A percentile compares a stretch with the other conserved stretches of the same genome.
Evolutionary conservation across 2,888 invertebrate species (phyloP).

Genomic region (Anthophora plumipes): DNA sequence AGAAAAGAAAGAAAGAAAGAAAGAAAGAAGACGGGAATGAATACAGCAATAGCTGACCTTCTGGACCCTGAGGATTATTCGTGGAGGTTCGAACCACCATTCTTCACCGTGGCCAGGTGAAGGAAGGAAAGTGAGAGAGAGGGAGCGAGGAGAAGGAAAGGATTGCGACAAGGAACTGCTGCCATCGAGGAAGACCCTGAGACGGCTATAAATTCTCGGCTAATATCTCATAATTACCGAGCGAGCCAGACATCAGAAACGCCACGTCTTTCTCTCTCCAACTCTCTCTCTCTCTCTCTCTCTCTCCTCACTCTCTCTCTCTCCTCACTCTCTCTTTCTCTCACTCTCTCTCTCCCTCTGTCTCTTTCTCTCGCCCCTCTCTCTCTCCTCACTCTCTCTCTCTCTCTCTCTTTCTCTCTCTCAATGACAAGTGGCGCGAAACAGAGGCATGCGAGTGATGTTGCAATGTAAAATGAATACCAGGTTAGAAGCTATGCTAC

Average conservation of each 20-base stretch:
- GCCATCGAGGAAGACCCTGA: conserved; percentile 72
- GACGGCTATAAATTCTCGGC: conserved; percentile 81
- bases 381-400: too few species aligned
- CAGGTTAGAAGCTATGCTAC: too few species aligned
- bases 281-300: too few species aligned
- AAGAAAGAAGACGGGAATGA: conserved; percentile 29
- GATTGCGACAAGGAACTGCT: conserved; percentile 54
- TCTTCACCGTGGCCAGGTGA: conserved; percentile 56
- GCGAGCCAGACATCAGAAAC: conserved; percentile 76
- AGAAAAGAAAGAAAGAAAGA: not conserved
- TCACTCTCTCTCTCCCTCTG: too few species aligned
- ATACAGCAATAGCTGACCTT: conserved; percentile 61
- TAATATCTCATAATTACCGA: conserved; percentile 82
- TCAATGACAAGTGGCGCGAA: too few species aligned
- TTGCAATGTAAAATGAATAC: too few species aligned
- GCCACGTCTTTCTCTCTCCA: too few species aligned
- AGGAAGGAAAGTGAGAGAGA: conserved; percentile 3
- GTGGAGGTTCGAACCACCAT: conserved; percentile 48
- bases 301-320: too few species aligned
- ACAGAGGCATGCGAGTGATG: too few species aligned
- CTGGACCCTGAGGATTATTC: conserved; percentile 58
- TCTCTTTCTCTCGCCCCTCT: too few species aligned
- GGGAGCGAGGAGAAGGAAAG: conserved; percentile 10
- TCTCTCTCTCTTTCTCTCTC: too few species aligned
- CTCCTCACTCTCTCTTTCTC: too few species aligned